A percentile compares a stretch with the other conserved stretches of the same genome.
Conservation (phyloP, 2,888 invertebrate genomes). For the Sisyra nigra region DNA sequence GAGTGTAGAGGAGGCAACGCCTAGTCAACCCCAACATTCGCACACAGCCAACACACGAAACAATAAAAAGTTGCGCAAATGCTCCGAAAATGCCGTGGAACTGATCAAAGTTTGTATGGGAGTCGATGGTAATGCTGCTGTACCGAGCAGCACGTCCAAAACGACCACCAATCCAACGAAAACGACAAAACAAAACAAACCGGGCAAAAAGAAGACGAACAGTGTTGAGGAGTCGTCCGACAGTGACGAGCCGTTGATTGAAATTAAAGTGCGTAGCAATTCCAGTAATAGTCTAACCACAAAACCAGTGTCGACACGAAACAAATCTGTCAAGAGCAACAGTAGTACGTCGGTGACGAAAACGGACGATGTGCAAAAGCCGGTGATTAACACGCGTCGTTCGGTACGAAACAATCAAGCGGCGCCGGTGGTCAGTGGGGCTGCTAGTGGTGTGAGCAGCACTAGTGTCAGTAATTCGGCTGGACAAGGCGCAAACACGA, state of each 20-base stretch:
- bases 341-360: conserved; percentile 10
- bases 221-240: conserved; percentile 48
- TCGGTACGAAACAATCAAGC: conserved; percentile 19
- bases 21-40: conserved; percentile 15
- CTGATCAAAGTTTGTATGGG: conserved; percentile 39
- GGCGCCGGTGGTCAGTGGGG: conserved; percentile 8
- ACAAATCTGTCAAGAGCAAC: conserved; percentile 18
- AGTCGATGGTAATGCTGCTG: conserved; percentile 22
- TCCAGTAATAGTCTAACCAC: conserved; percentile 19
- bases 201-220: conserved; percentile 3
- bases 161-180: conserved; percentile 17
- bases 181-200: conserved; percentile 12
- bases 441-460: not conserved
- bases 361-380: conserved; percentile 13
- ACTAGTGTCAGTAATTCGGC: not conserved
- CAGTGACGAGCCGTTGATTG: conserved; percentile 65
- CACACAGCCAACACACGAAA: conserved; percentile 19
- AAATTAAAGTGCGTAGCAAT: conserved; percentile 44
- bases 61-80: conserved; percentile 31
- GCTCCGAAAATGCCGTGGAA: conserved; percentile 42
- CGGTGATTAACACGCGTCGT: conserved; percentile 21
- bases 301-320: conserved; percentile 19
- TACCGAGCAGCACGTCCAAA: conserved; percentile 22
- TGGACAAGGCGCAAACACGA: not conserved
- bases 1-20: conserved; percentile 36